Percentiles rank a stretch among this genome's conserved stretches.
Evolutionary conservation across 2,888 invertebrate genomes (phyloP).

Genomic region (Hecatera dysodea): DNA sequence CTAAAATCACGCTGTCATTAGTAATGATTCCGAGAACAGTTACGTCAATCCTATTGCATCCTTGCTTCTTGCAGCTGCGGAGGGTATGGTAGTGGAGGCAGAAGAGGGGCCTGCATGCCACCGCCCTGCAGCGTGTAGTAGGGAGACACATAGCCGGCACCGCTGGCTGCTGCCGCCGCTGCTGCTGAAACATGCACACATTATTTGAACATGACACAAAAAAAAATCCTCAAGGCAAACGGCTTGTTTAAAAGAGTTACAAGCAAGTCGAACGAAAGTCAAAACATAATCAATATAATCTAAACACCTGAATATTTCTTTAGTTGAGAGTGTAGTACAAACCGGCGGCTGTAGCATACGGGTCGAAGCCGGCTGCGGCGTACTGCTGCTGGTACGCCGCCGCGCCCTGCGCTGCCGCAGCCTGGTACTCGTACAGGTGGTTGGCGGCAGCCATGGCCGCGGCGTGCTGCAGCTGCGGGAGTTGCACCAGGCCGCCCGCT

Average conservation of each 20-base stretch:
- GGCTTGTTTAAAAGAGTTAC: background rate
- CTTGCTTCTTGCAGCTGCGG: slow-evolving; percentile 94
- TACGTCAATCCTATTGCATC: slow-evolving; percentile 91
- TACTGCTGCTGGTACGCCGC: slow-evolving; percentile 94
- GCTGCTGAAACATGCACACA: slow-evolving; percentile 74
- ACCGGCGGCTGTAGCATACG: slow-evolving; percentile 94
- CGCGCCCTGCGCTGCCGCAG: slow-evolving; percentile 93
- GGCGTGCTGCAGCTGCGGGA: slow-evolving; percentile 93
- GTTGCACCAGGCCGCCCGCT: slow-evolving; percentile 93
- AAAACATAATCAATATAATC: slow-evolving; percentile 43
- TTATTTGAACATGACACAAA: slow-evolving; percentile 1
- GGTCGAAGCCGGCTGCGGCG: slow-evolving; percentile 94
- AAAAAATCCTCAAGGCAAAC: background rate
- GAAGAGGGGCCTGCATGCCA: slow-evolving; percentile 91
- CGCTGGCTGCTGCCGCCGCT: slow-evolving; percentile 90
- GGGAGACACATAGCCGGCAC: slow-evolving; percentile 94
- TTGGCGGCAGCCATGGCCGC: slow-evolving; percentile 95
- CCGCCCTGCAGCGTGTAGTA: slow-evolving; percentile 93
- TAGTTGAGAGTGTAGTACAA: slow-evolving; percentile 70
- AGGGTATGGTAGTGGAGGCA: slow-evolving; percentile 92
- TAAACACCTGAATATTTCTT: slow-evolving; percentile 40
- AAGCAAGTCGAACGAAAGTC: slow-evolving; percentile 23
- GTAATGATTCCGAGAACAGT: slow-evolving; percentile 57
- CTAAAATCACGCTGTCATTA: slow-evolving; percentile 41
- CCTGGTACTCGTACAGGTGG: slow-evolving; percentile 96